Conservation (phyloP, 2,113 vertebrate genomes). For the Polypterus bichir region DNA sequence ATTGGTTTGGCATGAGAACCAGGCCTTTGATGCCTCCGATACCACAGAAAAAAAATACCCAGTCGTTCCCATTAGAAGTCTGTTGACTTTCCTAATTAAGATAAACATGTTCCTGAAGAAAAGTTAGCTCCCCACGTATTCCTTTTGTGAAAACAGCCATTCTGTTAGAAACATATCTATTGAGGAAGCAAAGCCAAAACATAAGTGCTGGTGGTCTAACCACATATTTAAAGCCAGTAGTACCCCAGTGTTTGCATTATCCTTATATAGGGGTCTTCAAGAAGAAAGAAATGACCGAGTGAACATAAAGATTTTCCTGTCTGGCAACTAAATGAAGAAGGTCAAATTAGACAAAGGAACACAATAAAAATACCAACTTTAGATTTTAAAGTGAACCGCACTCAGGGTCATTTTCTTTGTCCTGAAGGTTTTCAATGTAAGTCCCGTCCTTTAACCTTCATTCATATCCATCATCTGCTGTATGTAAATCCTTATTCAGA, state of each 20-base stretch:
- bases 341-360: too few species aligned
- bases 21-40: constrained; percentile 60
- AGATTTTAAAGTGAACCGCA: too few species aligned
- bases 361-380: too few species aligned
- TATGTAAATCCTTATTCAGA: too few species aligned
- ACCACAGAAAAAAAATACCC: constrained; percentile 51
- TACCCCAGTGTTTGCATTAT: constrained; percentile 13
- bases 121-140: constrained; percentile 51
- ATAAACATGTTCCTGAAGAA: constrained; percentile 69
- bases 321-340: too few species aligned
- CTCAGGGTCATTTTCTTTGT: too few species aligned
- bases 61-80: constrained; percentile 60
- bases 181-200: constrained; percentile 46
- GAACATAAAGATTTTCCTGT: too few species aligned
- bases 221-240: constrained; percentile 47
- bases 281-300: too few species aligned
- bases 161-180: constrained; percentile 52
- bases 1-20: constrained; percentile 61
- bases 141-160: constrained; percentile 58
- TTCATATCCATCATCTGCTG: too few species aligned
- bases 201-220: constrained; percentile 53
- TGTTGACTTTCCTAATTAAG: constrained; percentile 77
- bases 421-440: too few species aligned
- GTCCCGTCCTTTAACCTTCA: too few species aligned
- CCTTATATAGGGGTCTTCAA: too few species aligned